phyloP scores from a whole-genome alignment of 2,797 vertebrate species.

The Clarias fuscus region DNA sequence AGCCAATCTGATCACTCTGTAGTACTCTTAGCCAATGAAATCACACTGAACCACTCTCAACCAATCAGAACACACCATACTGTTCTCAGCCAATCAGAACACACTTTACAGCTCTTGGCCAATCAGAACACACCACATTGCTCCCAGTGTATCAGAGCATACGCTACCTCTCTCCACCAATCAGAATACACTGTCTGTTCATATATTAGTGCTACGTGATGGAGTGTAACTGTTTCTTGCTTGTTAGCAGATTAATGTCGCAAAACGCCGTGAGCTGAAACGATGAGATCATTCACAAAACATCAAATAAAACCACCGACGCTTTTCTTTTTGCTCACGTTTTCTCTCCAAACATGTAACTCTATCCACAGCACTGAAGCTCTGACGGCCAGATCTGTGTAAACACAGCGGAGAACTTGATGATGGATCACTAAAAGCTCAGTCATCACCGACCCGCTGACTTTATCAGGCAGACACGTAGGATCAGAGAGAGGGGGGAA shows the following conservation, averaged over 20 bases:
- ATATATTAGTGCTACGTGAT: not conserved
- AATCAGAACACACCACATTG: not conserved
- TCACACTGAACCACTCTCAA: not conserved
- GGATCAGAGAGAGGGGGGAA: not conserved
- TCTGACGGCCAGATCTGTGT: conserved; percentile 3
- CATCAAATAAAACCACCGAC: conserved; percentile 6
- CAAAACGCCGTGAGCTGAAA: not conserved
- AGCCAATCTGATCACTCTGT: not conserved
- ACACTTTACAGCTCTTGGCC: not conserved
- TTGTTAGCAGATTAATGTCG: conserved; percentile 18
- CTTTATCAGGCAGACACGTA: not conserved
- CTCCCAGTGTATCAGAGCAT: not conserved
- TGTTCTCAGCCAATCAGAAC: not conserved
- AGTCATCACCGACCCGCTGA: conserved; percentile 18
- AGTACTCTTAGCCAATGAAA: not conserved
- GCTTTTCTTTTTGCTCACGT: not conserved
- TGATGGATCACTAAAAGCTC: conserved; percentile 22
- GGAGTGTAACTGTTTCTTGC: not conserved
- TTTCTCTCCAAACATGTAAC: conserved; percentile 24
- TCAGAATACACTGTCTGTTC: not conserved
- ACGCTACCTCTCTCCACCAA: not conserved
- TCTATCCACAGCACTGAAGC: not conserved
- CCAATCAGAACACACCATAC: not conserved
- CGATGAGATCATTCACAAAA: conserved; percentile 15
- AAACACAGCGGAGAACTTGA: conserved; percentile 7